Base-by-base conservation (phyloP, 2,797 vertebrate genomes). In the Fundulus diaphanus region DNA sequence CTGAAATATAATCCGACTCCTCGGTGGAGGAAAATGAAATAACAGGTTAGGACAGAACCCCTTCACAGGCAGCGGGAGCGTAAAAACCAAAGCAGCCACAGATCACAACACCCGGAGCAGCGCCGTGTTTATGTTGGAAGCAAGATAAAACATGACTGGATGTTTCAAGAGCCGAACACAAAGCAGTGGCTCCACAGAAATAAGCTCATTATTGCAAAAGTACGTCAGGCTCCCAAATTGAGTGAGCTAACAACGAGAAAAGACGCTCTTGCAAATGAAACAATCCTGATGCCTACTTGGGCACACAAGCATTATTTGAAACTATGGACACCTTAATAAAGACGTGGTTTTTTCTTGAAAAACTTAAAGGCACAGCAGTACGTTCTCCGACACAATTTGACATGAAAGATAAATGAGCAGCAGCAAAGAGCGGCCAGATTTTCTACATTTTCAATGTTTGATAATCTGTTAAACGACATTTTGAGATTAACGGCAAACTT, bases 1-100 rank as follows among this genome's bases (percentile, higher is more conserved):
- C 92, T 88, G 92, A 93, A 90, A 95, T 91, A 94, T 92, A 94
- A 94, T 92, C 82, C 79, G 11, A 44, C 87, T 95, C 96, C 89
- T 83, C 0, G 56, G 76, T 96, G 95, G 87, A 91, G 90, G 63
- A 79, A 87, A 87, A 88, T 81, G 1, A 74, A 92, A 84, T 49
- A 90, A 91, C 95, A 96, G 82, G 96, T 96, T 94, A 81, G 88
- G 93, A 90, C 95, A 94, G 79, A 84, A 24, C 82, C 52, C 69
- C 78, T 81, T 84, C 44, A 70, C 87, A 68, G 68, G 82, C 79
- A 73, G 81, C 70, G 85, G 87, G 94, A 93, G 94, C 84, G 87
- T 85, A 85, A 79, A 83, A 86, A 87, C 76, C 27, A n/a, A 82
- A 67, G 72, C 48, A 59, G 42, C 67, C 76, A 77, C 80, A 74